A percentile compares a stretch with the other conserved stretches of the same genome.
These are phyloP conservation scores for Nanorana parkeri DNA, from an alignment of 2,113 vertebrate genomes.

Conservation along the genomic window DNA sequence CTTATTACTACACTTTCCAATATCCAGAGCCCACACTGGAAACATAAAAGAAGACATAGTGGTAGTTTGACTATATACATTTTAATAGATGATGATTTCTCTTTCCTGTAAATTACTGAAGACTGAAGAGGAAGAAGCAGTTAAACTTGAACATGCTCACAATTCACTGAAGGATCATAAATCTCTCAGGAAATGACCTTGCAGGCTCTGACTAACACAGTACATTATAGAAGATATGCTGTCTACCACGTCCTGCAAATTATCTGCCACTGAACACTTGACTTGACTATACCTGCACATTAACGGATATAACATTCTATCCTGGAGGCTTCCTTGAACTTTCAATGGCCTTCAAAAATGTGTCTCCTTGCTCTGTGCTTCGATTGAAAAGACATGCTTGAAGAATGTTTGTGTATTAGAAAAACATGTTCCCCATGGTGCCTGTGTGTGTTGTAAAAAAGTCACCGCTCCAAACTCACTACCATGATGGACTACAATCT, in stretches of 20 bases:
- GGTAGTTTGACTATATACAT: not conserved
- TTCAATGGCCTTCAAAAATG: not conserved
- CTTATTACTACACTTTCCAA: not conserved
- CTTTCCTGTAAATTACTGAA: not conserved
- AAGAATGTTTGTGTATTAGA: no score
- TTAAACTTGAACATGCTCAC: not conserved
- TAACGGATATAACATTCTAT: not conserved
- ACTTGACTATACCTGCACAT: constrained; percentile 3
- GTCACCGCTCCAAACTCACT: no score
- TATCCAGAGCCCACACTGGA: not conserved
- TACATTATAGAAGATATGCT: constrained; percentile 2
- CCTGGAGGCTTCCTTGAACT: not conserved
- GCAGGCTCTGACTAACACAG: not conserved
- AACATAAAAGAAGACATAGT: not conserved
- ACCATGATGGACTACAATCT: no score
- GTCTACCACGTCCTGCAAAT: constrained; percentile 1
- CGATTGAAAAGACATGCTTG: no score
- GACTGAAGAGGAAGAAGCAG: not conserved
- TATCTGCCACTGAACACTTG: not conserved
- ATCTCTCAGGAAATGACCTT: not conserved
- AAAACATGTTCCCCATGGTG: no score
- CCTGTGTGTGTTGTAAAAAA: no score
- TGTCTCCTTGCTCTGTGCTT: no score
- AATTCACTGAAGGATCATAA: not conserved
- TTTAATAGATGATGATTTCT: not conserved